These are phyloP conservation scores for Genyomyrus donnyi DNA, from an alignment of 2,113 vertebrate species.

Conservation along the genomic window DNA sequence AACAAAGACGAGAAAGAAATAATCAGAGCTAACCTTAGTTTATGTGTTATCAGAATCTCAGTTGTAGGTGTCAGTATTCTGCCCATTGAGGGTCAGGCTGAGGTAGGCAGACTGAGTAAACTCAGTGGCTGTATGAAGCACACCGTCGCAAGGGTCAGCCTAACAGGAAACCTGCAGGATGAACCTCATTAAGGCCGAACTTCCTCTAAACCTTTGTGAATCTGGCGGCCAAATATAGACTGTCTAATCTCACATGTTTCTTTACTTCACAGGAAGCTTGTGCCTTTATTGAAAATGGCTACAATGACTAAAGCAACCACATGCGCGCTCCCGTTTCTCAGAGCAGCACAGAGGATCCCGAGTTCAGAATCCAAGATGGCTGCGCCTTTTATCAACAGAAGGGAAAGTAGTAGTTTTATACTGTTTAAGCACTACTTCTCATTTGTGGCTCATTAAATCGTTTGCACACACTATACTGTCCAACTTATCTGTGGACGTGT, in stretches of 20 bases:
- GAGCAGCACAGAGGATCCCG: too few species aligned
- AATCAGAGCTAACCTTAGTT: background rate
- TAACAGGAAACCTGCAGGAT: constrained; percentile 62
- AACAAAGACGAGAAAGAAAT: background rate
- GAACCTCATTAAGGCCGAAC: constrained; percentile 62
- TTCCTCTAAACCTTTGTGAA: constrained; percentile 62
- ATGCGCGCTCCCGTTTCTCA: too few species aligned
- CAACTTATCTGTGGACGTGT: too few species aligned
- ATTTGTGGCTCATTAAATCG: too few species aligned
- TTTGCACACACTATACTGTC: too few species aligned
- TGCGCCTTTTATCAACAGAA: too few species aligned
- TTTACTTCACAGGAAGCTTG: constrained; percentile 49
- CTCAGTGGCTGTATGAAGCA: constrained; percentile 23
- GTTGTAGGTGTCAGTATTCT: background rate
- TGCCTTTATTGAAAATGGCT: background rate
- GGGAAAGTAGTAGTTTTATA: too few species aligned
- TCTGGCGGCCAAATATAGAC: constrained; percentile 51
- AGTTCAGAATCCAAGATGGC: too few species aligned
- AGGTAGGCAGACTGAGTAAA: constrained; percentile 25
- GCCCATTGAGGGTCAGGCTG: constrained; percentile 26
- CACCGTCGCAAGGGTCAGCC: constrained; percentile 39
- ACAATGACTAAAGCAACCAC: background rate
- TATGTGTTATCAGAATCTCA: background rate
- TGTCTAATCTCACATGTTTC: constrained; percentile 69
- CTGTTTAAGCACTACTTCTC: too few species aligned